Evolutionary conservation across 2,797 vertebrate species (phyloP).

Genomic region (Furcifer pardalis): DNA sequence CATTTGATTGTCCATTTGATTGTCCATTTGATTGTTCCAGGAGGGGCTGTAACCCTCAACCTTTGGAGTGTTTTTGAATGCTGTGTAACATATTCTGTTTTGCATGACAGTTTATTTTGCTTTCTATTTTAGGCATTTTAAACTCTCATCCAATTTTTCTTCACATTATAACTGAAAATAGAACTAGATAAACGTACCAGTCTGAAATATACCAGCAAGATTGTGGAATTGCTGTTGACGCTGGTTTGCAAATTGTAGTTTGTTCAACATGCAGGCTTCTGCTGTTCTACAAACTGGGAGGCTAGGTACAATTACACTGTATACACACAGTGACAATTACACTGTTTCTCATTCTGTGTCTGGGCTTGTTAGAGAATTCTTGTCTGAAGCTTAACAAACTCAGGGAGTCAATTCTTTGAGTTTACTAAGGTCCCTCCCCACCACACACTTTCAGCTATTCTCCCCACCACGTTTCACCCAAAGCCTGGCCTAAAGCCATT

Average conservation of each 20-base stretch:
- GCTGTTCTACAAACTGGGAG: too few relatives aligned
- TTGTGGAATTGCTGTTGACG: not conserved
- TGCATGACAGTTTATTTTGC: conserved; percentile 51
- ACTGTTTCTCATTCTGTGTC: not conserved
- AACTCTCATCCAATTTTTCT: conserved; percentile 60
- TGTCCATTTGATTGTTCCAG: conserved; percentile 10
- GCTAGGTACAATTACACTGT: not conserved
- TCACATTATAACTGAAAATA: conserved; percentile 70
- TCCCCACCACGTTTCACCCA: too few relatives aligned
- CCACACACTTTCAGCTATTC: too few relatives aligned
- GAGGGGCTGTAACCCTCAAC: rapidly evolving
- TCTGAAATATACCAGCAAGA: conserved; percentile 58
- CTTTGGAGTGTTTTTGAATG: not conserved
- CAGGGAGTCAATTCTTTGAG: too few relatives aligned
- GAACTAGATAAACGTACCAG: conserved; percentile 54
- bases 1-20: conserved; percentile 4
- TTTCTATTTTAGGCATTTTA: conserved; percentile 71
- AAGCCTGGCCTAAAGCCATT: too few relatives aligned
- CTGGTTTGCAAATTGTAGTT: not conserved
- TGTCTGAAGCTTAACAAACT: too few relatives aligned
- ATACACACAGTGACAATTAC: not conserved
- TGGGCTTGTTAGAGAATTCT: too few relatives aligned
- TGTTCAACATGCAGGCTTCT: not conserved
- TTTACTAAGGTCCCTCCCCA: too few relatives aligned
- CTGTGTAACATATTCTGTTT: conserved; percentile 38